Evolutionary conservation across 2,888 invertebrate genomes (phyloP).

Genomic region (Cataglyphis albicans): DNA sequence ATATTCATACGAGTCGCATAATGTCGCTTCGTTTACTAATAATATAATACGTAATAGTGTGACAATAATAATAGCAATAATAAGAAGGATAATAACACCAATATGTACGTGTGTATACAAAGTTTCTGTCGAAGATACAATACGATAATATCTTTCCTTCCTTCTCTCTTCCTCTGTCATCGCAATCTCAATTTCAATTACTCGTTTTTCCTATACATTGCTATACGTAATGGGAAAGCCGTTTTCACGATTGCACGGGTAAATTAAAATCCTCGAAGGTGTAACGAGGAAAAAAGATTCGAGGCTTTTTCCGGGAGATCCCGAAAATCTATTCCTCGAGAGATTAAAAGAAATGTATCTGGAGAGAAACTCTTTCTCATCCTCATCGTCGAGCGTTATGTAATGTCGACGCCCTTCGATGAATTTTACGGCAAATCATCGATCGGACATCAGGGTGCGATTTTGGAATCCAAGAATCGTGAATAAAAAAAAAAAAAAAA

Average conservation of each 20-base stretch:
- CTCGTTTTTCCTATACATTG: slow-evolving; percentile 1
- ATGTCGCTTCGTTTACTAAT: slow-evolving; percentile 36
- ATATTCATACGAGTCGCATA: slow-evolving; percentile 33
- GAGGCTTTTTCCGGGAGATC: not conserved
- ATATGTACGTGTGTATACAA: slow-evolving; percentile 48
- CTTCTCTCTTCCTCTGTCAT: not conserved
- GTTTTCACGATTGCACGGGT: slow-evolving; percentile 41
- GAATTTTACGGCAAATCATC: not conserved
- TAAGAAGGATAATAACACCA: slow-evolving; percentile 55
- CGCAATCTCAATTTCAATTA: slow-evolving; percentile 14
- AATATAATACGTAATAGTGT: slow-evolving; percentile 51
- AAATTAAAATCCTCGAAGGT: slow-evolving; percentile 26
- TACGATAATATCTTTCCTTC: slow-evolving; percentile 26
- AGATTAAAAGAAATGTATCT: slow-evolving; percentile 65
- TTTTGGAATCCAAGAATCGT: not conserved
- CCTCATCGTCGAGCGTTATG: slow-evolving; percentile 34
- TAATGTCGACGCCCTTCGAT: slow-evolving; percentile 13
- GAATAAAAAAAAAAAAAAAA: not conserved
- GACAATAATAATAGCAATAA: slow-evolving; percentile 54
- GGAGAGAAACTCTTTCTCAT: slow-evolving; percentile 12
- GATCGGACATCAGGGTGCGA: slow-evolving; percentile 19
- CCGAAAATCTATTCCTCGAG: slow-evolving; percentile 63
- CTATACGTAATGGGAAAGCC: slow-evolving; percentile 37
- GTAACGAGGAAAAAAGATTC: slow-evolving; percentile 30
- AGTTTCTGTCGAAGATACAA: slow-evolving; percentile 45